Evolutionary conservation across 1,140 invertebrate genomes (phyloP).

Genomic region (Zaprionus ornatus): DNA sequence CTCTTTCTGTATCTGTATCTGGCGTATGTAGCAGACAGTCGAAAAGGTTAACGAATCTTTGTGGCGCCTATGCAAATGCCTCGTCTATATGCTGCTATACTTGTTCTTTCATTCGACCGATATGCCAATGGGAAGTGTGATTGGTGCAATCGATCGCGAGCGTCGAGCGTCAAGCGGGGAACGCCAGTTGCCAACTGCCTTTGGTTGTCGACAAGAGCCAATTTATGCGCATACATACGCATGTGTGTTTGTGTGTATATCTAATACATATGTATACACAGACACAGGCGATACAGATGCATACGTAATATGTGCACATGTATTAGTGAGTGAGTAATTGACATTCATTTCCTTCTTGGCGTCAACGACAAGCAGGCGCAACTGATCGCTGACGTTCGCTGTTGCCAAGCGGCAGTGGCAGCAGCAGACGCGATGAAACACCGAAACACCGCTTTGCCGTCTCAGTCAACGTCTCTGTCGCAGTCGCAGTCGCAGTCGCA

Average conservation of each 20-base stretch:
- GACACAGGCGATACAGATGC: background rate
- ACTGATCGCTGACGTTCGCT: conserved; percentile 35
- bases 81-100: conserved; percentile 2
- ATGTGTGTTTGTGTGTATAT: background rate
- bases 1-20: conserved; percentile 12
- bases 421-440: conserved; percentile 12
- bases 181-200: conserved; percentile 20
- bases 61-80: conserved; percentile 53
- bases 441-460: conserved; percentile 11
- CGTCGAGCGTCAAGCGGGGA: background rate
- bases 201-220: conserved; percentile 27
- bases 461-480: background rate
- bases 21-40: conserved; percentile 17
- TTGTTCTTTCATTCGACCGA: conserved; percentile 46
- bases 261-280: conserved; percentile 1
- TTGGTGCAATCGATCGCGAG: conserved; percentile 38
- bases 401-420: conserved; percentile 46
- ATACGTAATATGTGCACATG: conserved; percentile 8
- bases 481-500: background rate
- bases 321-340: conserved; percentile 48
- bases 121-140: conserved; percentile 36
- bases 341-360: conserved; percentile 59
- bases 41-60: conserved; percentile 49
- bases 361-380: conserved; percentile 22
- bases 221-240: conserved; percentile 26